A percentile compares a stretch with the other conserved stretches of the same genome.
phyloP scores from a whole-genome alignment of 2,797 vertebrate species.

The Sebastes diaconus region DNA sequence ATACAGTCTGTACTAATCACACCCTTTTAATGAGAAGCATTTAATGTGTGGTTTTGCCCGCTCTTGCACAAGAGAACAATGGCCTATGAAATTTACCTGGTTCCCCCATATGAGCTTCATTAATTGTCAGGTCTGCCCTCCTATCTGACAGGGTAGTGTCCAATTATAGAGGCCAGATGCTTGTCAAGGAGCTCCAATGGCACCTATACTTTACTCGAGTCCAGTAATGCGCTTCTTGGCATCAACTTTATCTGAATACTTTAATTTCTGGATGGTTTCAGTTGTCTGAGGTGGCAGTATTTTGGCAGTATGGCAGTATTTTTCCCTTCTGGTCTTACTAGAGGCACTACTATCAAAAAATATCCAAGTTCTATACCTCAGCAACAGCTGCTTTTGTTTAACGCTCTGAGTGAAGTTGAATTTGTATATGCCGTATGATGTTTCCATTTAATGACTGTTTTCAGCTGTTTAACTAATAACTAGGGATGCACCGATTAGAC shows the following conservation, averaged over 20 bases:
- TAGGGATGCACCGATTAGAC: too few species aligned
- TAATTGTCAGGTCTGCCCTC: conserved; percentile 10
- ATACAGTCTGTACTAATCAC: neutral
- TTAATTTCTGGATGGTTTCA: conserved; percentile 2
- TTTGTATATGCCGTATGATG: neutral
- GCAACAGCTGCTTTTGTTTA: neutral
- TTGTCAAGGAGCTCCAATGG: conserved; percentile 22
- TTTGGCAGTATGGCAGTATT: neutral
- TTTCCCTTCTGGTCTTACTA: neutral
- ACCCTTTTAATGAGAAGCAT: neutral
- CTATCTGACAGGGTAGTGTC: conserved; percentile 2
- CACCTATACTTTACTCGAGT: neutral
- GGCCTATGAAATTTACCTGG: neutral
- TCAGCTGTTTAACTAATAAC: neutral
- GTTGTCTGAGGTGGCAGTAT: neutral
- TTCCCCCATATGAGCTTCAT: neutral
- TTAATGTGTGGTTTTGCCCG: neutral
- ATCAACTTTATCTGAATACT: neutral
- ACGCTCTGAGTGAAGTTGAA: neutral
- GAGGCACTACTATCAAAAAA: neutral
- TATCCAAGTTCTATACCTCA: neutral
- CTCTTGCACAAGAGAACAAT: neutral
- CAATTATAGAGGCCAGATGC: conserved; percentile 43
- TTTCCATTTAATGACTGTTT: neutral
- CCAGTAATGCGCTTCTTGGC: conserved; percentile 25